A percentile compares a stretch with the other conserved stretches of the same genome.
These are phyloP conservation scores for Enhydra lutris DNA, from an alignment of 2,113 vertebrate genomes.

Conservation along the genomic window DNA sequence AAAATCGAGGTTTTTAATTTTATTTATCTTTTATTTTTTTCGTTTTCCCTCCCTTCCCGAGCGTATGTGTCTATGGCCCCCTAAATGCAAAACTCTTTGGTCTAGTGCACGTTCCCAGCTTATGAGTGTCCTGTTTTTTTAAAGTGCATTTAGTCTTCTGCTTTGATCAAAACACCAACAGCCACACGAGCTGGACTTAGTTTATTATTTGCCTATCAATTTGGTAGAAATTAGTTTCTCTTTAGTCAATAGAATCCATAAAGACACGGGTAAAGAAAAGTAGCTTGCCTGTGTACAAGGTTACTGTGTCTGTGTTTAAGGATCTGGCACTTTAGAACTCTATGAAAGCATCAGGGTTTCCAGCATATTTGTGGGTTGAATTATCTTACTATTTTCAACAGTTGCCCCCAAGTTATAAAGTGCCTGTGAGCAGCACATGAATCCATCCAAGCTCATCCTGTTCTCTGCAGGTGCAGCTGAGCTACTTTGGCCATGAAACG, in stretches of 20 bases:
- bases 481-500: no score
- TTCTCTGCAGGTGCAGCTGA: background rate
- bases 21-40: no score
- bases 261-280: background rate
- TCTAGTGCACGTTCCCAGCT: background rate
- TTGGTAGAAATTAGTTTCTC: background rate
- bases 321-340: background rate
- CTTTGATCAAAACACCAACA: background rate
- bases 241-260: background rate
- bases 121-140: background rate
- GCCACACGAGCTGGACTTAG: background rate
- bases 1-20: background rate
- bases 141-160: background rate
- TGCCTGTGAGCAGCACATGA: background rate
- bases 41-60: background rate
- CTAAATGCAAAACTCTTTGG: background rate
- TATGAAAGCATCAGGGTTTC: background rate
- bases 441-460: background rate
- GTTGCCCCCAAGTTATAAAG: background rate
- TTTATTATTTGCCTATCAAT: background rate
- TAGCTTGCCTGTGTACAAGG: background rate
- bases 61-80: background rate
- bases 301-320: background rate
- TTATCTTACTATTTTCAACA: background rate
- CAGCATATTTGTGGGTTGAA: background rate